Evolutionary conservation across 2,797 vertebrate species (phyloP).

Genomic region (Nyctibius grandis): DNA sequence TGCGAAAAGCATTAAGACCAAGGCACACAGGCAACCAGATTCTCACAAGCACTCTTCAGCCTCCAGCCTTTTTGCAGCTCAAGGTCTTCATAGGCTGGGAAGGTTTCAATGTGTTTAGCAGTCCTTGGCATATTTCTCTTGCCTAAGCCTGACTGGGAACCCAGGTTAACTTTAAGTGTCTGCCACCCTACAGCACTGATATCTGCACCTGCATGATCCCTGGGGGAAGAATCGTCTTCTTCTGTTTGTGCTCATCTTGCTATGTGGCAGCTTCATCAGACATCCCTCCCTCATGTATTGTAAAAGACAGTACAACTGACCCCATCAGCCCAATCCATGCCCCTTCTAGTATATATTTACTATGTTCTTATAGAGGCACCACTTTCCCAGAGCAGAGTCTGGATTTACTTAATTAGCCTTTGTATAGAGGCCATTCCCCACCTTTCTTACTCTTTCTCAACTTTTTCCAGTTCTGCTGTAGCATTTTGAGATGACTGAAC

Average conservation of each 20-base stretch:
- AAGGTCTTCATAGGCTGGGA: neutral
- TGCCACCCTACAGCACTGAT: fast-evolving
- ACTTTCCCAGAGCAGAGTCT: neutral
- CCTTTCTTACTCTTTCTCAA: neutral
- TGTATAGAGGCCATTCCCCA: neutral
- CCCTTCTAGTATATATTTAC: neutral
- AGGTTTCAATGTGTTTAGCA: neutral
- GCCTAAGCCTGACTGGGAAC: neutral
- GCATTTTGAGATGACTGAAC: neutral
- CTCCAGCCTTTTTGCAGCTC: neutral
- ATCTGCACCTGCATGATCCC: neutral
- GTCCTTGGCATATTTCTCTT: neutral
- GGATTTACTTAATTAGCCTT: neutral
- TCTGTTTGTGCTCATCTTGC: neutral
- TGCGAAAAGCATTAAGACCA: neutral
- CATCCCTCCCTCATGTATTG: fast-evolving
- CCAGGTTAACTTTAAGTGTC: neutral
- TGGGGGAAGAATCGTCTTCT: fast-evolving
- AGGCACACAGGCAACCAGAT: neutral
- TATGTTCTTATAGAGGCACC: neutral
- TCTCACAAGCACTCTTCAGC: neutral
- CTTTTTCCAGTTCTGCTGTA: neutral
- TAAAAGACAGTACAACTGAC: neutral
- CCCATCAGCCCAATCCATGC: neutral
- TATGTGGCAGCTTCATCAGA: neutral